A percentile compares a stretch with the other conserved stretches of the same genome.
These are phyloP conservation scores for Meiosimyza decipiens DNA, from an alignment of 2,888 invertebrate species.

Conservation along the genomic window DNA sequence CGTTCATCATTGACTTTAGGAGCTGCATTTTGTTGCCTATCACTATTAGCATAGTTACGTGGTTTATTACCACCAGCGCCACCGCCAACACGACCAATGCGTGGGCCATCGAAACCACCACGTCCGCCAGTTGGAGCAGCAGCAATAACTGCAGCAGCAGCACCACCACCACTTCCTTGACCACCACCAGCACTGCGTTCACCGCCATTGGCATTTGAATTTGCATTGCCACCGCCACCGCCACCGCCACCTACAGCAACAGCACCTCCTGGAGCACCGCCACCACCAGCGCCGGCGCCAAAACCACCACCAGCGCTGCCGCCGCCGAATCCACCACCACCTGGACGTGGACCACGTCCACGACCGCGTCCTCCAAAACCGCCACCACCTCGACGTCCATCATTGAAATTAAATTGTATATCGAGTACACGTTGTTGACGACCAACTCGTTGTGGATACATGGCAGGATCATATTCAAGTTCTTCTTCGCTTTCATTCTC, in stretches of 20 bases:
- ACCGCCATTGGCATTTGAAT: conserved; percentile 31
- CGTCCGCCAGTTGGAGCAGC: conserved; percentile 35
- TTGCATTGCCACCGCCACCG: conserved; percentile 39
- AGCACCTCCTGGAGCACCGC: conserved; percentile 41
- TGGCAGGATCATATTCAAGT: conserved; percentile 79
- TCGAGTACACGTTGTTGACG: conserved; percentile 88
- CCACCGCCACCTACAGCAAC: conserved; percentile 38
- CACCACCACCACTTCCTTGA: conserved; percentile 47
- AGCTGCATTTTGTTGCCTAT: conserved; percentile 67
- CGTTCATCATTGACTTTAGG: conserved; percentile 97
- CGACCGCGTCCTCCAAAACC: conserved; percentile 74
- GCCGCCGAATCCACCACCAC: conserved; percentile 47
- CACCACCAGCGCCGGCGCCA: conserved; percentile 42
- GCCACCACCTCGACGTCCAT: conserved; percentile 80
- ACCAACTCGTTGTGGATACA: conserved; percentile 88
- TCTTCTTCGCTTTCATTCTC: conserved; percentile 76
- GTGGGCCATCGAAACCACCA: conserved; percentile 40
- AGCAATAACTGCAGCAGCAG: conserved; percentile 13
- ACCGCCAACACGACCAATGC: conserved; percentile 33
- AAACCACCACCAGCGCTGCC: conserved; percentile 33
- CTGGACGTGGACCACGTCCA: conserved; percentile 57
- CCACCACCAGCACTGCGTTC: conserved; percentile 54
- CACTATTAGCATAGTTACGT: conserved; percentile 55
- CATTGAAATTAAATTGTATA: conserved; percentile 90
- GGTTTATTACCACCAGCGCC: conserved; percentile 45